These are phyloP conservation scores for Oncorhynchus nerka DNA, from an alignment of 2,113 vertebrate genomes.

Conservation along the genomic window DNA sequence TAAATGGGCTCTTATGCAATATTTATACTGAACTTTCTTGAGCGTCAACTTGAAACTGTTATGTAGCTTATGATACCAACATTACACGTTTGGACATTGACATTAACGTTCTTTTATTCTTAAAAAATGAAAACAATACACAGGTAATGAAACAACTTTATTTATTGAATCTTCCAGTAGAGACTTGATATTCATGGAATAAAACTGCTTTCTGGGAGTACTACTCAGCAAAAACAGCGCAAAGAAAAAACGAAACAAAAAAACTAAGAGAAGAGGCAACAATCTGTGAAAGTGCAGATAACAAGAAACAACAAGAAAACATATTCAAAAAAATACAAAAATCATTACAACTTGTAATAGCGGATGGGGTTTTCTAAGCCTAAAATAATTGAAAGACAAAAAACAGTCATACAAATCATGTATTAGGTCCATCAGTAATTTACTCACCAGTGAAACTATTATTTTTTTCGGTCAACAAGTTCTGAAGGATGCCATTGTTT, in stretches of 20 bases:
- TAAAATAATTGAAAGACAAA: constrained; percentile 59
- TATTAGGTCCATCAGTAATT: constrained; percentile 52
- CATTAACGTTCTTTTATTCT: background rate
- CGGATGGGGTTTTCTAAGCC: constrained; percentile 63
- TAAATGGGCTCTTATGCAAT: too few species aligned
- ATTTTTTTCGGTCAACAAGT: constrained; percentile 42
- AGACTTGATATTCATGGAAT: constrained; percentile 91
- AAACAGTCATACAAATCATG: constrained; percentile 36
- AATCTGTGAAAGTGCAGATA: constrained; percentile 82
- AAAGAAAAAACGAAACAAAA: constrained; percentile 46
- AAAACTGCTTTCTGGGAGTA: constrained; percentile 88
- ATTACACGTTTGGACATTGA: background rate
- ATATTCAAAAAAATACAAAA: constrained; percentile 78
- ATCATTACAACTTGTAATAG: constrained; percentile 68
- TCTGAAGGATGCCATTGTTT: constrained; percentile 9
- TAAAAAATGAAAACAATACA: constrained; percentile 2
- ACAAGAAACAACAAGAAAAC: constrained; percentile 76
- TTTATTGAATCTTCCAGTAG: constrained; percentile 97
- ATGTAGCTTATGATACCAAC: background rate
- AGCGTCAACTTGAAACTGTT: background rate
- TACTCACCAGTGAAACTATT: constrained; percentile 31
- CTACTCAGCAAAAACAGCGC: constrained; percentile 71
- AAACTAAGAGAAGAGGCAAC: constrained; percentile 53
- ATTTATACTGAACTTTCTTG: background rate
- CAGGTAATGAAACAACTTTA: constrained; percentile 89